A percentile compares a stretch with the other conserved stretches of the same genome.
Evolutionary conservation across 1,140 invertebrate species (phyloP).

Genomic region (Ceratina calcarata): DNA sequence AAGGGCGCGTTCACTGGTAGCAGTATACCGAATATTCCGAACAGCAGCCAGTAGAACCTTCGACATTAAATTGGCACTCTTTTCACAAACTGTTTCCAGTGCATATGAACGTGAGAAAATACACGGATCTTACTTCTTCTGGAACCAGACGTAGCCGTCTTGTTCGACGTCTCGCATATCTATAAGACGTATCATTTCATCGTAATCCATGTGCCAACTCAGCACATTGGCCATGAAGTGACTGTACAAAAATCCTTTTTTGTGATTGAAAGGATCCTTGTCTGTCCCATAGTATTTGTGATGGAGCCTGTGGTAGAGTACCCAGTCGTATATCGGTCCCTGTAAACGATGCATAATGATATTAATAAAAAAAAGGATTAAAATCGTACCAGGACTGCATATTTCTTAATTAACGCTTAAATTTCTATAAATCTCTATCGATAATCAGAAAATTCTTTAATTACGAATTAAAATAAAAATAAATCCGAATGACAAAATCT

Average conservation of each 20-base stretch:
- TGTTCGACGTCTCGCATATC: constrained; percentile 92
- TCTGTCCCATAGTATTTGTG: constrained; percentile 94
- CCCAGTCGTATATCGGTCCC: constrained; percentile 90
- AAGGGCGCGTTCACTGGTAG: constrained; percentile 87
- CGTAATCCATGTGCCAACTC: constrained; percentile 86
- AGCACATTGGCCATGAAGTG: constrained; percentile 88
- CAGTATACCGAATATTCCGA: constrained; percentile 83
- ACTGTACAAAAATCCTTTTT: constrained; percentile 91
- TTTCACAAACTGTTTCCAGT: neutral
- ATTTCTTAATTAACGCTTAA: too few species aligned
- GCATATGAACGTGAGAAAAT: neutral
- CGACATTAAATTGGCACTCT: neutral
- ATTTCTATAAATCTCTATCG: too few species aligned
- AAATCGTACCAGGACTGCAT: too few species aligned
- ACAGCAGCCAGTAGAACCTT: constrained; percentile 87
- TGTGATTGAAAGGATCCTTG: constrained; percentile 94
- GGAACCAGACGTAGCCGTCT: constrained; percentile 93
- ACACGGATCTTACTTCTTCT: constrained; percentile 84
- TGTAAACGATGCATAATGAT: constrained; percentile 72
- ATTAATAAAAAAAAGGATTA: too few species aligned
- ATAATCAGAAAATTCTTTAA: too few species aligned
- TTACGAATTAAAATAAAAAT: too few species aligned
- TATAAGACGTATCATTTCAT: constrained; percentile 85
- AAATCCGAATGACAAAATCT: too few species aligned
- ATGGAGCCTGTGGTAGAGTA: constrained; percentile 92